These are phyloP conservation scores for Leucozona laternaria DNA, from an alignment of 2,888 invertebrate genomes.

Conservation along the genomic window DNA sequence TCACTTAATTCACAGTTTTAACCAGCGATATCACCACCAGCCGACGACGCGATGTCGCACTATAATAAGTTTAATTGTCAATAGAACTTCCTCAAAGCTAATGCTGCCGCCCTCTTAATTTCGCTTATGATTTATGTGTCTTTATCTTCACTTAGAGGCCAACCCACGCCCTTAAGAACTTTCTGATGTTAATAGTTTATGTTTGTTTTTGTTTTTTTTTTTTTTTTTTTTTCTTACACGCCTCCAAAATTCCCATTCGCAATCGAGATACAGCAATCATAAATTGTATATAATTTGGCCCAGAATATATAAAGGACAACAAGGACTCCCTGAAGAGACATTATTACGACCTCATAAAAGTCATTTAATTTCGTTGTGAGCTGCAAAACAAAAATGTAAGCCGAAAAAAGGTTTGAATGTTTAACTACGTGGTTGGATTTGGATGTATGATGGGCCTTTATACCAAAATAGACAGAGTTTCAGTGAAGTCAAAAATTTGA, in stretches of 20 bases:
- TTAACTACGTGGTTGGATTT: not conserved
- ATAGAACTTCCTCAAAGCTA: not conserved
- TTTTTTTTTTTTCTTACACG: not conserved
- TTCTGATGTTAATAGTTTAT: conserved; percentile 30
- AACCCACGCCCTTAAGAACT: conserved; percentile 13
- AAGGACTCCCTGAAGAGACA: conserved; percentile 28
- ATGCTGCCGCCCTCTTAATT: conserved; percentile 18
- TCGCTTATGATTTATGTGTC: conserved; percentile 19
- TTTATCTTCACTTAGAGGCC: conserved; percentile 7
- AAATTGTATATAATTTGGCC: conserved; percentile 19
- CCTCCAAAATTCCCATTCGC: not conserved
- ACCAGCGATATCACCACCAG: not conserved
- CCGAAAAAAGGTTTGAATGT: not conserved
- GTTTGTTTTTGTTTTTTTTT: not conserved
- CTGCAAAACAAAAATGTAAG: not conserved
- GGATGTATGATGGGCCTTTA: not conserved
- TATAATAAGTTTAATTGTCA: not conserved
- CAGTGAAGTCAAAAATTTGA: not conserved
- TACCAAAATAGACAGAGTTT: not conserved
- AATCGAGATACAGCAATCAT: conserved; percentile 20
- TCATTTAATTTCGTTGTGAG: conserved; percentile 4
- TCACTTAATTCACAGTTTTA: conserved; percentile 14
- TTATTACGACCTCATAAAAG: conserved; percentile 29
- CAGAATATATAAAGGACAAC: conserved; percentile 14
- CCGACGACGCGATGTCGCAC: not conserved